These are phyloP conservation scores for Caligus rogercresseyi DNA, from an alignment of 1,140 invertebrate genomes.

Conservation along the genomic window DNA sequence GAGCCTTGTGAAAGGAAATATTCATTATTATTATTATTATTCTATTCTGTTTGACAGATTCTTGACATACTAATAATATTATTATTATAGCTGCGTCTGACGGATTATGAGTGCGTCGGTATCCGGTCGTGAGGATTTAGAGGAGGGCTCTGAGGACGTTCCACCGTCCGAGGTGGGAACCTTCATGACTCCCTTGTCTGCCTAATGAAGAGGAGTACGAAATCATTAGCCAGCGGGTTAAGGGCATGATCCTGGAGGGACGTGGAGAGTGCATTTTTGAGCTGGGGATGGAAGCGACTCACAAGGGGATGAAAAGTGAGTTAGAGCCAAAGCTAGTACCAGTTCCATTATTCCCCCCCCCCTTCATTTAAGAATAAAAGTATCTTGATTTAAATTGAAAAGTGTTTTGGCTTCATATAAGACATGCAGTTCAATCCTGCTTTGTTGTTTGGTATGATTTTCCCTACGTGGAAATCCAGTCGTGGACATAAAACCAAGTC, in stretches of 20 bases:
- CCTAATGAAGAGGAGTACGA: conserved; percentile 71
- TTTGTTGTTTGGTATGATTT: too few species aligned
- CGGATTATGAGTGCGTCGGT: background rate
- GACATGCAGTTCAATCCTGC: too few species aligned
- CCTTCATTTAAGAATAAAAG: conserved; percentile 10
- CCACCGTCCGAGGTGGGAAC: background rate
- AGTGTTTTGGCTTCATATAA: background rate
- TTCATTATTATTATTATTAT: background rate
- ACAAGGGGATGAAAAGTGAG: conserved; percentile 31
- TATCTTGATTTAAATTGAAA: background rate
- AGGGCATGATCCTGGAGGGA: conserved; percentile 62
- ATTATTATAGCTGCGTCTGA: too few species aligned
- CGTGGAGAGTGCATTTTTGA: conserved; percentile 90
- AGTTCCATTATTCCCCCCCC: conserved; percentile 16
- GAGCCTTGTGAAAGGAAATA: background rate
- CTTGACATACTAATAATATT: background rate
- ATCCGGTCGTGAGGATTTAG: background rate
- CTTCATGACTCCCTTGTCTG: conserved; percentile 45
- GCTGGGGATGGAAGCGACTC: conserved; percentile 54
- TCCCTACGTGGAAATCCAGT: too few species aligned
- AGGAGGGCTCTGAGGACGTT: background rate
- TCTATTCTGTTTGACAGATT: background rate
- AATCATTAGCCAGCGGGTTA: conserved; percentile 51
- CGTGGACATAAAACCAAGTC: too few species aligned
- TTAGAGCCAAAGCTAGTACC: background rate